Percentiles rank a stretch among this genome's conserved stretches.
Evolutionary conservation across 2,113 vertebrate genomes (phyloP).

Genomic region (Onychorhynchus coronatus): DNA sequence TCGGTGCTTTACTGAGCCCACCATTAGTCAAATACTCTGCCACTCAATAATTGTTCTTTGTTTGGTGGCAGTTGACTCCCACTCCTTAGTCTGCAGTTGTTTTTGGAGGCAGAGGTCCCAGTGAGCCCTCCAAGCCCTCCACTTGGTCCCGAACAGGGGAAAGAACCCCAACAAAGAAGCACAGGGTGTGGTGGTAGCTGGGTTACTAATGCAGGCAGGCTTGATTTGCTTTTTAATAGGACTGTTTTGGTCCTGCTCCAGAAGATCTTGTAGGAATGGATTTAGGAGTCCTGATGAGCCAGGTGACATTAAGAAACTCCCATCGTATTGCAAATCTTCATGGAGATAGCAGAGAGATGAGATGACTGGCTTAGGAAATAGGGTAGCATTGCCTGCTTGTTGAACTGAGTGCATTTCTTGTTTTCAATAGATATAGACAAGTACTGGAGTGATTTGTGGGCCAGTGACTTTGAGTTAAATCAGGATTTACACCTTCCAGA

Average conservation of each 20-base stretch:
- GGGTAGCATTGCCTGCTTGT: not conserved
- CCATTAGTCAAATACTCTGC: not conserved
- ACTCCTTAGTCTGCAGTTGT: not conserved
- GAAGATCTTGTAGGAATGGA: not conserved
- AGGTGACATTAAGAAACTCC: not conserved
- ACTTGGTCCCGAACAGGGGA: not conserved
- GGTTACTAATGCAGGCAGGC: not conserved
- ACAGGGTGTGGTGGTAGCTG: not conserved
- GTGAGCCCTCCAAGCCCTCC: not conserved
- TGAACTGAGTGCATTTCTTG: not conserved
- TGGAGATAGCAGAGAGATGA: not conserved
- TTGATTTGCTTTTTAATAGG: not conserved
- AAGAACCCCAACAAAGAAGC: not conserved
- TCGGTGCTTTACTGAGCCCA: not conserved
- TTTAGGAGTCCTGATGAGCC: not conserved
- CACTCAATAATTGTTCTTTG: not conserved
- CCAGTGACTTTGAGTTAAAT: conserved; percentile 82
- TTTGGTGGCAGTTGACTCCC: not conserved
- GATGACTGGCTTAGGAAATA: not conserved
- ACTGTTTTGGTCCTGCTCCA: not conserved
- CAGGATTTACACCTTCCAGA: conserved; percentile 87
- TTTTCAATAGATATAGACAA: conserved; percentile 80
- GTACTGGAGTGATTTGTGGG: conserved; percentile 86
- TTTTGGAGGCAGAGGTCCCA: not conserved
- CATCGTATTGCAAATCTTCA: not conserved